Percentiles rank a stretch among this genome's conserved stretches.
Evolutionary conservation across 2,113 vertebrate species (phyloP).

Genomic region (Cercopithecus mona): DNA sequence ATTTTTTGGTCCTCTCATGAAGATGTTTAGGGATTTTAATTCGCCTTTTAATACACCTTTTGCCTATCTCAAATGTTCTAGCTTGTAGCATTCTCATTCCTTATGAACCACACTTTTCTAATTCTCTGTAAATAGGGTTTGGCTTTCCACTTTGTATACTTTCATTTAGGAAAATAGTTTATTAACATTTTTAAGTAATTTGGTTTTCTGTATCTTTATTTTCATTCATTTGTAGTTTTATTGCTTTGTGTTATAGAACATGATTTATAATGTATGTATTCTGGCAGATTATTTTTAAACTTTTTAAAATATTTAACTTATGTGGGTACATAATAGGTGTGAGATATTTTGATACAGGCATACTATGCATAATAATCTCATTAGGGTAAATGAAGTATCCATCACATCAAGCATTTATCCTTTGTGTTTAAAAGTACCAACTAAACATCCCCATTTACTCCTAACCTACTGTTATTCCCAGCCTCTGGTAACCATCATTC

Average conservation of each 20-base stretch:
- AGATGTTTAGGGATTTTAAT: neutral
- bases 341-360: no score
- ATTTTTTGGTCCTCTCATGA: neutral
- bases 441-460: no score
- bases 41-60: neutral
- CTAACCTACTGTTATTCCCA: no score
- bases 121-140: neutral
- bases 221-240: neutral
- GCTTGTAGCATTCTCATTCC: neutral
- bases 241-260: neutral
- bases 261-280: neutral
- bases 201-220: neutral
- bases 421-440: no score
- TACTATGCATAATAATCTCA: no score
- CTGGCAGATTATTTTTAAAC: neutral
- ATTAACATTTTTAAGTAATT: slow-evolving; percentile 7
- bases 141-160: neutral
- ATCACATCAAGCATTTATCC: no score
- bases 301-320: no score
- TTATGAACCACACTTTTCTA: neutral
- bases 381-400: no score
- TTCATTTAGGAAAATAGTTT: neutral
- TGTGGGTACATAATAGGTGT: no score
- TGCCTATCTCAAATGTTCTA: neutral
- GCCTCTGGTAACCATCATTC: no score